Percentiles rank a stretch among this genome's conserved stretches.
Conservation (phyloP, 2,113 vertebrate genomes). For the Myotis brandtii region DNA sequence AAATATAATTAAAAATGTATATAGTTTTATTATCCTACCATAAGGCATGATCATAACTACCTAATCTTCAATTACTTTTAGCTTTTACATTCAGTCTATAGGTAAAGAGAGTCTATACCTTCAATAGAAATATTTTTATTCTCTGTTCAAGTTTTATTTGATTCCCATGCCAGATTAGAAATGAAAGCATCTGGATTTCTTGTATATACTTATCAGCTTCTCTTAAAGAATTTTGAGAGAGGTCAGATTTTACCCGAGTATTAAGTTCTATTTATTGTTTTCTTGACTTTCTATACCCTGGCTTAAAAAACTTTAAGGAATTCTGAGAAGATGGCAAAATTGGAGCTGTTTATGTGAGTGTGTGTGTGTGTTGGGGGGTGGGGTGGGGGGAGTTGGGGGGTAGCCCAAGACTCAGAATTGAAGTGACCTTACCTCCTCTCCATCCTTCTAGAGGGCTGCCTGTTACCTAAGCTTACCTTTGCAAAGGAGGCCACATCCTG, state of each 20-base stretch:
- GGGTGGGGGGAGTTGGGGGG: no score
- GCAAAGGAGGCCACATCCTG: neutral
- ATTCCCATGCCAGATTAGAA: neutral
- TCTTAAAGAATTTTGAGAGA: neutral
- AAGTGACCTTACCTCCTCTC: neutral
- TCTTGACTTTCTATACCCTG: neutral
- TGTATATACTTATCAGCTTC: neutral
- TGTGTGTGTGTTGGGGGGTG: no score
- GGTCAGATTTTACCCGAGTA: neutral
- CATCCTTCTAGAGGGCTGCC: neutral
- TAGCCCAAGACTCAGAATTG: neutral
- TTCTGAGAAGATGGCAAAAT: neutral
- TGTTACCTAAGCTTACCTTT: neutral
- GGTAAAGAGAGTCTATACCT: neutral
- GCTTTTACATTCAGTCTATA: neutral
- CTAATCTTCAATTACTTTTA: neutral
- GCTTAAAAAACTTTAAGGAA: conserved; percentile 31
- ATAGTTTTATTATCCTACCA: neutral
- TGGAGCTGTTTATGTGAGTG: neutral
- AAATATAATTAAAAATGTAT: neutral
- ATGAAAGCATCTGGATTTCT: neutral
- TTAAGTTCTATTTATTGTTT: conserved; percentile 53
- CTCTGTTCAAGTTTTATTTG: neutral
- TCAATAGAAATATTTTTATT: neutral
- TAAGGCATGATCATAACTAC: neutral